These are phyloP conservation scores for Scaptomyza pallida DNA, from an alignment of 1,140 invertebrate species.

Conservation along the genomic window DNA sequence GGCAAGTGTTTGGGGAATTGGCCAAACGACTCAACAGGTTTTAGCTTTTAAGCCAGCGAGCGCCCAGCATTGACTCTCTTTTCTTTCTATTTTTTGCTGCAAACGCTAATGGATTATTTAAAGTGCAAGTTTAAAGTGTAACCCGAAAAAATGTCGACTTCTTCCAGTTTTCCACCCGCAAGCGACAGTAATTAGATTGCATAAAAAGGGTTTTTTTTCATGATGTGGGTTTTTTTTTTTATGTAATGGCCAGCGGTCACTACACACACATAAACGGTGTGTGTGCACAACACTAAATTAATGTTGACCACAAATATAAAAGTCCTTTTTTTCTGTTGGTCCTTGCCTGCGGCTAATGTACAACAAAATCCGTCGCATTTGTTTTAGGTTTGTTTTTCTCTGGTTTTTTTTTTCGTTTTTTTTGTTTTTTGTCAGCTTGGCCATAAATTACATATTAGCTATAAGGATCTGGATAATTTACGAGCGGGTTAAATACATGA, in stretches of 20 bases:
- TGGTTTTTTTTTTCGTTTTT: conserved; percentile 47
- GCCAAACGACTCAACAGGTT: conserved; percentile 83
- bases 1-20: conserved; percentile 83
- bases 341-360: conserved; percentile 63
- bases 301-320: conserved; percentile 53
- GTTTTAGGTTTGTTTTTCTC: conserved; percentile 57
- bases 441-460: conserved; percentile 82
- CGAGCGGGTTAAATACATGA: conserved; percentile 69
- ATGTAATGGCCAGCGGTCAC: conserved; percentile 34
- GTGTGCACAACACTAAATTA: conserved; percentile 24
- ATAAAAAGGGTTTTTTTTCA: conserved; percentile 45
- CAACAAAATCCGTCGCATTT: conserved; percentile 73
- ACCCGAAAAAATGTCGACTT: background rate
- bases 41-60: conserved; percentile 83
- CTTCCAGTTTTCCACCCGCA: background rate
- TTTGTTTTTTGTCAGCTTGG: conserved; percentile 41
- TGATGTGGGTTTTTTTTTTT: conserved; percentile 50
- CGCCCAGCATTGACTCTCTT: conserved; percentile 11
- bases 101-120: conserved; percentile 79
- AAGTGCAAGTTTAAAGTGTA: conserved; percentile 66
- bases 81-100: conserved; percentile 26
- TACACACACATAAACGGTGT: conserved; percentile 7
- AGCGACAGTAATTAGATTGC: conserved; percentile 69
- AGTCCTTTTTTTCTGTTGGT: conserved; percentile 25
- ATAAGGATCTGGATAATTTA: conserved; percentile 80